Evolutionary conservation across 2,113 vertebrate genomes (phyloP).

Genomic region (Polyodon spathula): DNA sequence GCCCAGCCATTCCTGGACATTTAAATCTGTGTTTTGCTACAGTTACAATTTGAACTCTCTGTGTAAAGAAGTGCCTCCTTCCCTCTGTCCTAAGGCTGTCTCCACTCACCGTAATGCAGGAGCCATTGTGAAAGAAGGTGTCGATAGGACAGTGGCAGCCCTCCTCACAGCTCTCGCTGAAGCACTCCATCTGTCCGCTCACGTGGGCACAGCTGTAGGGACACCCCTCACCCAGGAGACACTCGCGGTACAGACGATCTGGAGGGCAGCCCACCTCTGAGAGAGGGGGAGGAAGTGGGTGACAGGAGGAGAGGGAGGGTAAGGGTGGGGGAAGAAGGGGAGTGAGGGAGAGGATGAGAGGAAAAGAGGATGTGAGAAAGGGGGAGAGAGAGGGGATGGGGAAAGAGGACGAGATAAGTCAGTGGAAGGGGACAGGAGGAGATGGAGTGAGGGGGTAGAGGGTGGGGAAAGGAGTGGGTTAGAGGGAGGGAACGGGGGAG

Average conservation of each 20-base stretch:
- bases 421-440: neutral
- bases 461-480: neutral
- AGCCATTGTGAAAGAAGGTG: slow-evolving; percentile 55
- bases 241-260: slow-evolving; percentile 70
- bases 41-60: no score
- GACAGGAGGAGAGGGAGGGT: neutral
- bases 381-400: neutral
- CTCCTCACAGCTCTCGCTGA: slow-evolving; percentile 65
- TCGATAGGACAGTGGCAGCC: slow-evolving; percentile 75
- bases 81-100: no score
- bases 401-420: neutral
- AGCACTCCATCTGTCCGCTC: slow-evolving; percentile 59
- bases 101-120: slow-evolving; percentile 61
- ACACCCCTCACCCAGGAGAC: slow-evolving; percentile 63
- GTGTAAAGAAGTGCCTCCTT: no score
- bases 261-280: slow-evolving; percentile 75
- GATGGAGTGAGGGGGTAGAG: neutral
- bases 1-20: no score
- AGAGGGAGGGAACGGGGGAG: neutral
- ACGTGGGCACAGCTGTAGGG: slow-evolving; percentile 80
- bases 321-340: neutral
- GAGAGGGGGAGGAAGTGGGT: neutral
- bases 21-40: no score
- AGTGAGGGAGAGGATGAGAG: neutral
- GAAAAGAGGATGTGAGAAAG: neutral